These are phyloP conservation scores for Enteromius thamalakanensis DNA, from an alignment of 2,797 vertebrate species.

Conservation along the genomic window DNA sequence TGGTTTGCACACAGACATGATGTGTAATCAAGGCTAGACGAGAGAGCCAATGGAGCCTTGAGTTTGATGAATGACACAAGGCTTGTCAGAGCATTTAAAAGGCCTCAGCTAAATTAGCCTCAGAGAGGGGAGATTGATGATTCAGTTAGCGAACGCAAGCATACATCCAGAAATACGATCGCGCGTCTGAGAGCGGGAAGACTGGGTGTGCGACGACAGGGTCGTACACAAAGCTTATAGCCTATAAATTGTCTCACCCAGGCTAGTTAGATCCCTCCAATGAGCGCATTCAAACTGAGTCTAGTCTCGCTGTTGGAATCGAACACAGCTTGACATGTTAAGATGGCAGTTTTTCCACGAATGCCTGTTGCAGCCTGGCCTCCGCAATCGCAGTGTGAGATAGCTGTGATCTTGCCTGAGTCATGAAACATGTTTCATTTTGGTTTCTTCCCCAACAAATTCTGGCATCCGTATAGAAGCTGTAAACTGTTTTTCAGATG, in stretches of 20 bases:
- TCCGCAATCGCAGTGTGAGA: constrained; percentile 31
- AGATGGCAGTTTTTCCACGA: constrained; percentile 26
- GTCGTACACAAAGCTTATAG: constrained; percentile 10
- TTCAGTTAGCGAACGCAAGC: constrained; percentile 56
- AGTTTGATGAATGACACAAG: constrained; percentile 56
- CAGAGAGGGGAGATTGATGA: constrained; percentile 56
- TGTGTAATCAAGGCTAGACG: constrained; percentile 53
- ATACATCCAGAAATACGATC: constrained; percentile 56
- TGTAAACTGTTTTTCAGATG: constrained; percentile 25
- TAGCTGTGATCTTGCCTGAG: constrained; percentile 36
- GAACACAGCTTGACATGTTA: constrained; percentile 31
- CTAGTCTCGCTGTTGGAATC: constrained; percentile 12
- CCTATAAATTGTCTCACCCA: constrained; percentile 47
- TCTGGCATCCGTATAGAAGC: background rate
- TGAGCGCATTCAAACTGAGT: background rate
- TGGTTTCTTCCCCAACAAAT: constrained; percentile 22
- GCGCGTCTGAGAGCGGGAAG: constrained; percentile 6
- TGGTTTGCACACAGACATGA: constrained; percentile 43
- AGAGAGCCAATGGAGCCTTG: constrained; percentile 36
- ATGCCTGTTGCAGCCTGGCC: constrained; percentile 30
- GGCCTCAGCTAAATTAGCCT: constrained; percentile 59
- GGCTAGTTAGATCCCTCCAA: constrained; percentile 33
- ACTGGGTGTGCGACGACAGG: constrained; percentile 26
- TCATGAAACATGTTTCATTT: constrained; percentile 39
- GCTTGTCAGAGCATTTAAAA: constrained; percentile 59